phyloP scores from a whole-genome alignment of 1,140 invertebrate species.

The Antheraea pernyi region DNA sequence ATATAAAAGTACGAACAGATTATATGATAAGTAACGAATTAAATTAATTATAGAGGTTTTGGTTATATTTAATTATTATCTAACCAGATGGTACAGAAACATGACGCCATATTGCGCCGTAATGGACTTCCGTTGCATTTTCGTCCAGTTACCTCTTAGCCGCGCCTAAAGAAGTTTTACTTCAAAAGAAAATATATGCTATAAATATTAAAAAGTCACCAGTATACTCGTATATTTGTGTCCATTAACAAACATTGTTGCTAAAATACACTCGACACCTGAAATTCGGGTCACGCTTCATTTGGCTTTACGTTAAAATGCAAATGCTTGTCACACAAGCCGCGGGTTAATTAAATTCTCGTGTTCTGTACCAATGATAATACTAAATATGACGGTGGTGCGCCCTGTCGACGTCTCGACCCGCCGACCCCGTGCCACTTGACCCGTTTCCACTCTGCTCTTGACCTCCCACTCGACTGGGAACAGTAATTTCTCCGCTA shows the following conservation, averaged over 20 bases:
- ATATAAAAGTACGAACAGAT: no score
- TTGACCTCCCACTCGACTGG: constrained; percentile 8
- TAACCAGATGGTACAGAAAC: no score
- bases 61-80: no score
- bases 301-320: constrained; percentile 6
- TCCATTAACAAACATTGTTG: background rate
- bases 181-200: no score
- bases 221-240: background rate
- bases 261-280: background rate
- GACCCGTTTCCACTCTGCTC: constrained; percentile 6
- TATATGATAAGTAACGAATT: no score
- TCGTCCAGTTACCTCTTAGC: no score
- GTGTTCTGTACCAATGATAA: constrained; percentile 5
- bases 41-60: no score
- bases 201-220: background rate
- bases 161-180: no score
- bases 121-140: no score
- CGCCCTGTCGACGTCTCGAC: background rate
- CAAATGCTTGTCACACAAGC: constrained; percentile 3
- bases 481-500: background rate
- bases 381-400: constrained; percentile 2
- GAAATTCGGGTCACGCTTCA: background rate
- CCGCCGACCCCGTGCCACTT: constrained; percentile 2
- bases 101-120: no score
- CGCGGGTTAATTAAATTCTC: background rate